These are phyloP conservation scores for Cyclura pinguis DNA, from an alignment of 2,797 vertebrate species.

Conservation along the genomic window DNA sequence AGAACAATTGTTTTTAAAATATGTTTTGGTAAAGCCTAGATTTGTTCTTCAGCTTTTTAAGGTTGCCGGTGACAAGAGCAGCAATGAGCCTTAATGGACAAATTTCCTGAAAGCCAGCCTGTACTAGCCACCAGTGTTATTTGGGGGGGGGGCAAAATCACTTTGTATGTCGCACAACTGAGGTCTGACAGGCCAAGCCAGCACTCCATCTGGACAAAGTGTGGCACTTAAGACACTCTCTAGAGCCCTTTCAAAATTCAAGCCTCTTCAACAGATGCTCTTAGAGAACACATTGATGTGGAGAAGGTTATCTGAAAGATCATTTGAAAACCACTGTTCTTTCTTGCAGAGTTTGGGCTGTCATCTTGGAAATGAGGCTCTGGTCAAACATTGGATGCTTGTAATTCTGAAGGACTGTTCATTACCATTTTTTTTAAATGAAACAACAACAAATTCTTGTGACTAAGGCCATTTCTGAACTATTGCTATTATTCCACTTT, in stretches of 20 bases:
- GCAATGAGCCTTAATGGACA: not conserved
- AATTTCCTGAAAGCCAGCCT: not conserved
- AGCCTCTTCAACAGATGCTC: not conserved
- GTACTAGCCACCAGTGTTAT: not conserved
- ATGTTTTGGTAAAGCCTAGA: not conserved
- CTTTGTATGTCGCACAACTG: not conserved
- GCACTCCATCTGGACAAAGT: not conserved
- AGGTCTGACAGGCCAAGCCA: no score
- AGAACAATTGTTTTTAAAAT: not conserved
- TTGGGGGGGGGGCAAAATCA: not conserved
- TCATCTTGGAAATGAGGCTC: not conserved
- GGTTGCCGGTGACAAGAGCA: not conserved
- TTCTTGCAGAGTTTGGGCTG: not conserved
- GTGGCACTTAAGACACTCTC: not conserved
- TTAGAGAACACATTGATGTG: not conserved
- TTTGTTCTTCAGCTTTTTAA: not conserved
- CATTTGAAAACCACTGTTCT: not conserved
- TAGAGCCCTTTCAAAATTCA: not conserved
- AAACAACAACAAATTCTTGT: not conserved
- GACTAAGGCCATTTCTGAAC: no score
- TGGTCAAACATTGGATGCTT: no score
- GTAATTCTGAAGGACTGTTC: not conserved
- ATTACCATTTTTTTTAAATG: not conserved
- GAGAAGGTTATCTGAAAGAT: not conserved
- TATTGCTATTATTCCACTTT: no score